A percentile compares a stretch with the other conserved stretches of the same genome.
phyloP scores from a whole-genome alignment of 2,113 vertebrate species.

The Enhydra lutris region DNA sequence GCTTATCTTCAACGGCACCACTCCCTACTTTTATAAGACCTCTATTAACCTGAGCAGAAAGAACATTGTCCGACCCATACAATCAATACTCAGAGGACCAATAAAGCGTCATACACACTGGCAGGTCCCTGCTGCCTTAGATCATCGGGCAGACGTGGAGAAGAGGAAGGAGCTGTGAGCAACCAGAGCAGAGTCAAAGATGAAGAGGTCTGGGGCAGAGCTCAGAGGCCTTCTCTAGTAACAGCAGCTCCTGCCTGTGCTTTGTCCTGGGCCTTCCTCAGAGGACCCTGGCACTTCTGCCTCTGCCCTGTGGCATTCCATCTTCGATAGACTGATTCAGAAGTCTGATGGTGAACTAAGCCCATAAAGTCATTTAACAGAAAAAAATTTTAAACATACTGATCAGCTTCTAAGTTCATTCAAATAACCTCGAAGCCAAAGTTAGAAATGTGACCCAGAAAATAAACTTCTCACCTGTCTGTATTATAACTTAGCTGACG shows the following conservation, averaged over 20 bases:
- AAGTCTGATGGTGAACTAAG: not conserved
- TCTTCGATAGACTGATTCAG: not conserved
- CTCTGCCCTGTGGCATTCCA: not conserved
- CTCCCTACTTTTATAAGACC: slow-evolving; percentile 69
- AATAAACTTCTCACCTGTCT: not conserved
- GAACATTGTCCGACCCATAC: slow-evolving; percentile 54
- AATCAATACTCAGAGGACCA: not conserved
- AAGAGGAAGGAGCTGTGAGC: not conserved
- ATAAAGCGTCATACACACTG: not conserved
- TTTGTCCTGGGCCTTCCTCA: not conserved
- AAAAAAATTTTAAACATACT: not conserved
- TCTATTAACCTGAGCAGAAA: slow-evolving; percentile 63
- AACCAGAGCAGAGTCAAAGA: not conserved
- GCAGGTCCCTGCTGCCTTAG: slow-evolving; percentile 26
- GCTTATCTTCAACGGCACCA: slow-evolving; percentile 59
- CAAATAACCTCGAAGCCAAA: slow-evolving; percentile 4
- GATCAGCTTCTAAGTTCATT: not conserved
- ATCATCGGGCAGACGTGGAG: not conserved
- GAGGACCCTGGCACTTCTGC: not conserved
- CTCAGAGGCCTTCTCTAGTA: not conserved
- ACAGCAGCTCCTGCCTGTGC: not conserved
- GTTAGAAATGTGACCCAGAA: not conserved
- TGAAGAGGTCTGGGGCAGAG: not conserved
- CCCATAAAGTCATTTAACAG: not conserved
- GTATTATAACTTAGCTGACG: not conserved